Evolutionary conservation across 1,140 invertebrate species (phyloP).

Genomic region (Aporrectodea caliginosa): DNA sequence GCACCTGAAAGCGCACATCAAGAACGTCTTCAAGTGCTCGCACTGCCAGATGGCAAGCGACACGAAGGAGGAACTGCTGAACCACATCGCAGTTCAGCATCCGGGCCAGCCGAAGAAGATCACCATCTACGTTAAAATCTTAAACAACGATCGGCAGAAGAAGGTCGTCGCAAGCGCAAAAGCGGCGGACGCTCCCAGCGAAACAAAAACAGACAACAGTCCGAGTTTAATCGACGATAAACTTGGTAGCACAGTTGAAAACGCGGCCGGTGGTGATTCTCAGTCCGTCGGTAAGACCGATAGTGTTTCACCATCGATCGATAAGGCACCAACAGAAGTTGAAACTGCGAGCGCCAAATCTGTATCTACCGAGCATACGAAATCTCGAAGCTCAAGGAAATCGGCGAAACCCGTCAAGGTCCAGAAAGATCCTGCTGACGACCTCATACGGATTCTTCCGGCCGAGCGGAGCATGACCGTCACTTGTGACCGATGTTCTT

Average conservation of each 20-base stretch:
- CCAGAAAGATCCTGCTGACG: not conserved
- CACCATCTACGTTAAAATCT: slow-evolving; percentile 11
- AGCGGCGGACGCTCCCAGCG: not conserved
- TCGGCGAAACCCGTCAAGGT: slow-evolving; percentile 14
- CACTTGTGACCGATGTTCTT: slow-evolving; percentile 8
- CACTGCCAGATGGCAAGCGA: slow-evolving; percentile 17
- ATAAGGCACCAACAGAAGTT: not conserved
- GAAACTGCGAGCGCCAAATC: not conserved
- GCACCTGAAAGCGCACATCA: slow-evolving; percentile 2
- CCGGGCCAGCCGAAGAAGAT: slow-evolving; percentile 17
- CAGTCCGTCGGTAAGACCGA: too few species aligned
- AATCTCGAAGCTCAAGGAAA: slow-evolving; percentile 6
- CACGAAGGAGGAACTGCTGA: slow-evolving; percentile 11
- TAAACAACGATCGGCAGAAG: slow-evolving; percentile 16
- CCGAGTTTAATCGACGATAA: too few species aligned
- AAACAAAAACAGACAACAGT: not conserved
- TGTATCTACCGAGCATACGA: not conserved
- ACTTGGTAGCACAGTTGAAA: not conserved
- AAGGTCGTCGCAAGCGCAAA: not conserved
- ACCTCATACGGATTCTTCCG: not conserved
- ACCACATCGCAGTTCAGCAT: slow-evolving; percentile 8
- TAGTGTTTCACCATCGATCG: not conserved
- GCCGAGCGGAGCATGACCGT: not conserved
- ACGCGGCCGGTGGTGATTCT: not conserved
- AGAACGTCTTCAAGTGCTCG: slow-evolving; percentile 19